phyloP scores from a whole-genome alignment of 2,888 invertebrate genomes.

The Dasypogon diadema region DNA sequence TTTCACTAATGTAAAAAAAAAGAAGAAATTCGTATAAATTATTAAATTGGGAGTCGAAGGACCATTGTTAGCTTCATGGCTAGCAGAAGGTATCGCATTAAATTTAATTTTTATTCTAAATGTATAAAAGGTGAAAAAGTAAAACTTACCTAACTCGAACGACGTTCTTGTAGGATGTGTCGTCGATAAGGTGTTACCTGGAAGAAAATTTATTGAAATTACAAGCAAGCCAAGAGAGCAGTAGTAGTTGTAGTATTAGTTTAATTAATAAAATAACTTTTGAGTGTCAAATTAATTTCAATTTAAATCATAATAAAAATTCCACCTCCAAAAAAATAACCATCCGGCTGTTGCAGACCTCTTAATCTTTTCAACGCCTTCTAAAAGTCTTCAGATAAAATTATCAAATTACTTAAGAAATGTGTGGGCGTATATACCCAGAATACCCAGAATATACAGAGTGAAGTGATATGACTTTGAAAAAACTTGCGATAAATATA shows the following conservation, averaged over 20 bases:
- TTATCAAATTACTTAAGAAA: conserved; percentile 46
- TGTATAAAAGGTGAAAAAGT: no score
- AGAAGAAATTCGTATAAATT: no score
- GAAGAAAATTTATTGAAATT: conserved; percentile 24
- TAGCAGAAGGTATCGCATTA: no score
- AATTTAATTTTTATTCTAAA: no score
- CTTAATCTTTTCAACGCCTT: conserved; percentile 33
- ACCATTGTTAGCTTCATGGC: no score
- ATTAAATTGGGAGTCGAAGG: no score
- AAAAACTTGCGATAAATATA: neutral
- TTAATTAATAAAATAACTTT: neutral
- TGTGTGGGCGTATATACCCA: conserved; percentile 38
- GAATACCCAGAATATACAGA: conserved; percentile 1
- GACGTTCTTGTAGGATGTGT: conserved; percentile 36
- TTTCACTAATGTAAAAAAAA: no score
- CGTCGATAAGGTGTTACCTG: conserved; percentile 36
- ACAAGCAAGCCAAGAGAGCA: neutral
- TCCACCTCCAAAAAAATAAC: no score
- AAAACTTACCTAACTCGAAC: conserved; percentile 41
- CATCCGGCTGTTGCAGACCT: neutral
- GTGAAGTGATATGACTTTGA: neutral
- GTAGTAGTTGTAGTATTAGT: neutral
- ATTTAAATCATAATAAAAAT: no score
- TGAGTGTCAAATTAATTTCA: no score
- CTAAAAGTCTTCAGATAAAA: conserved; percentile 41